These are phyloP conservation scores for Ridgeia piscesae DNA, from an alignment of 1,140 invertebrate species.

Conservation along the genomic window DNA sequence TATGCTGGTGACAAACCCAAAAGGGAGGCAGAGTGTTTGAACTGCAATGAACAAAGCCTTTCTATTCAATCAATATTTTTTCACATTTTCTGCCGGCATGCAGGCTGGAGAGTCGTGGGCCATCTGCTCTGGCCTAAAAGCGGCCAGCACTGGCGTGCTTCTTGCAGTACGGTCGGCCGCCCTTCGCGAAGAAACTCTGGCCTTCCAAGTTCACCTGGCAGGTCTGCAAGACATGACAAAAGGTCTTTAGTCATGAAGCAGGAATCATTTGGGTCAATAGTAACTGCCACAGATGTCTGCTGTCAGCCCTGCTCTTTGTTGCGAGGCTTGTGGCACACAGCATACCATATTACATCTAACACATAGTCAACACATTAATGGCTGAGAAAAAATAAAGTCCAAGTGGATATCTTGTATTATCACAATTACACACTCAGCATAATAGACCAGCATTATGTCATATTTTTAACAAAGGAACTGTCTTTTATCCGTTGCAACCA, in stretches of 20 bases:
- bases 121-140: background rate
- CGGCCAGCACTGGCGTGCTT: conserved; percentile 70
- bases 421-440: too few relatives aligned
- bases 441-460: too few relatives aligned
- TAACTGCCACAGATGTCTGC: background rate
- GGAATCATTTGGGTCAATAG: background rate
- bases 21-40: background rate
- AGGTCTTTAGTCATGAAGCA: background rate
- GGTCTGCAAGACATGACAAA: conserved; percentile 68
- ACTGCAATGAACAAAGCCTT: background rate
- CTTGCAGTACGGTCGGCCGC: conserved; percentile 97
- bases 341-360: background rate
- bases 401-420: too few relatives aligned
- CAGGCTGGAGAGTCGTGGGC: background rate
- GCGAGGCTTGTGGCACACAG: background rate
- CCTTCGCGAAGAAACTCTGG: conserved; percentile 97
- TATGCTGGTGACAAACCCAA: background rate
- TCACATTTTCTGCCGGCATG: background rate
- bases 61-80: background rate
- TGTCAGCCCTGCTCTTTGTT: too few relatives aligned
- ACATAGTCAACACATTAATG: background rate
- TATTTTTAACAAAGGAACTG: too few relatives aligned
- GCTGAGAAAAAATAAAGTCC: background rate
- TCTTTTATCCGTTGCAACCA: too few relatives aligned
- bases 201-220: conserved; percentile 99